Percentiles rank a stretch among this genome's conserved stretches.
Conservation (phyloP, 2,888 invertebrate species). For the Oxycera nigricornis region DNA sequence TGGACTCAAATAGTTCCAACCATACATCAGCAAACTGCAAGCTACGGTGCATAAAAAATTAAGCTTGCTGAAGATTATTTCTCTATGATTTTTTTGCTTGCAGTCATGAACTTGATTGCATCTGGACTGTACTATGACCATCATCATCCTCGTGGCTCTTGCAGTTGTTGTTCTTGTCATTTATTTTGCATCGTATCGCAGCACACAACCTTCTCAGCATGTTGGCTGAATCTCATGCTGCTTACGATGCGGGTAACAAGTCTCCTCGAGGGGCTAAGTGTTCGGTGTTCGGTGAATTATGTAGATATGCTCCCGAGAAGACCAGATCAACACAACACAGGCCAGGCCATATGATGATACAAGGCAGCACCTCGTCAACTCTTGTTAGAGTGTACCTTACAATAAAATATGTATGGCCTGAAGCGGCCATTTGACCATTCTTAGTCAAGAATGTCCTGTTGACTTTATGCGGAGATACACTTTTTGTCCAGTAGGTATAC, state of each 20-base stretch:
- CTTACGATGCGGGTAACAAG: background rate
- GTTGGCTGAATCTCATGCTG: background rate
- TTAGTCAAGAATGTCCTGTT: background rate
- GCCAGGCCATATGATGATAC: background rate
- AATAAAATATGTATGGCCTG: constrained; percentile 2
- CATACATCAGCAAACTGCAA: too few species aligned
- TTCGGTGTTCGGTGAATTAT: background rate
- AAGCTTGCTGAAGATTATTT: background rate
- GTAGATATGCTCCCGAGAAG: background rate
- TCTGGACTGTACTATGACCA: background rate
- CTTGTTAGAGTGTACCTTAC: background rate
- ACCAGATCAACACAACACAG: too few species aligned
- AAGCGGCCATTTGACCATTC: constrained; percentile 6
- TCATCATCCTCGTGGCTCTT: background rate
- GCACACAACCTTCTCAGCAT: background rate
- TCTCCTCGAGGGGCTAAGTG: background rate
- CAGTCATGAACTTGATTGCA: background rate
- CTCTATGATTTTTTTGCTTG: background rate
- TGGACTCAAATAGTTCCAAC: too few species aligned
- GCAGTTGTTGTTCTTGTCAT: background rate
- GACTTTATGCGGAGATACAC: background rate
- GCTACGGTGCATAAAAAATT: background rate
- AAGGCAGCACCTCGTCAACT: background rate
- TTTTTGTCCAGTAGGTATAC: too few species aligned
- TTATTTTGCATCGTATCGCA: too few species aligned